These are phyloP conservation scores for Crenichthys baileyi DNA, from an alignment of 2,797 vertebrate genomes.

Conservation along the genomic window DNA sequence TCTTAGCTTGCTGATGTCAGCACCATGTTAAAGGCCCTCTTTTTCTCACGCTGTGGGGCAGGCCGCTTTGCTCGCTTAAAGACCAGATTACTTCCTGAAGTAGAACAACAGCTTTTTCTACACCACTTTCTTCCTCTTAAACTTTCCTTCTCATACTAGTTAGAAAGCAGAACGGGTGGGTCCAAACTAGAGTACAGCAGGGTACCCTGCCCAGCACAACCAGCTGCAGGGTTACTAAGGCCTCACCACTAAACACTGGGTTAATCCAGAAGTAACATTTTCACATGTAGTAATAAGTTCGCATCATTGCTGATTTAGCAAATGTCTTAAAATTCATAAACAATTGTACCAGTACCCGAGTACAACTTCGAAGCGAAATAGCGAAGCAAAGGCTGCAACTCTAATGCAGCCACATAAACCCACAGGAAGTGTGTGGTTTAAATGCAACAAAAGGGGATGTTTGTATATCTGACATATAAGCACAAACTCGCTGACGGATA, in stretches of 20 bases:
- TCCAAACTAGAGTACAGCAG: constrained; percentile 46
- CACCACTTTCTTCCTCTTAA: constrained; percentile 14
- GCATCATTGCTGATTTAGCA: constrained; percentile 1
- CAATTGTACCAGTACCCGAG: background rate
- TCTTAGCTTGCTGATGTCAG: constrained; percentile 55
- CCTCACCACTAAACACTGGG: constrained; percentile 36
- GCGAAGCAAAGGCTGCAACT: constrained; percentile 5
- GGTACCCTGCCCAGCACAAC: constrained; percentile 44
- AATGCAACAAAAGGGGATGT: constrained; percentile 31
- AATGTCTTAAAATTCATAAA: background rate
- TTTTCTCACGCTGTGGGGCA: constrained; percentile 63
- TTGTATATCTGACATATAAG: constrained; percentile 41
- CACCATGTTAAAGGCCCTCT: constrained; percentile 61
- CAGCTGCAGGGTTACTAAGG: constrained; percentile 34
- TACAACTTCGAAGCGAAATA: background rate
- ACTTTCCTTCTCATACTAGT: constrained; percentile 10
- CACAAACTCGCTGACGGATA: constrained; percentile 30
- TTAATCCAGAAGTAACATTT: constrained; percentile 8
- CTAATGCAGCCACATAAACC: constrained; percentile 1
- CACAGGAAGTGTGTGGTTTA: constrained; percentile 52
- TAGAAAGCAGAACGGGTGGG: constrained; percentile 55
- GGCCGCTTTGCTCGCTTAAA: constrained; percentile 38
- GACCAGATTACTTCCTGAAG: constrained; percentile 52
- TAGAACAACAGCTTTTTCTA: constrained; percentile 59
- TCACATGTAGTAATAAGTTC: background rate